Evolutionary conservation across 2,113 vertebrate species (phyloP).

Genomic region (Tamias sibiricus): DNA sequence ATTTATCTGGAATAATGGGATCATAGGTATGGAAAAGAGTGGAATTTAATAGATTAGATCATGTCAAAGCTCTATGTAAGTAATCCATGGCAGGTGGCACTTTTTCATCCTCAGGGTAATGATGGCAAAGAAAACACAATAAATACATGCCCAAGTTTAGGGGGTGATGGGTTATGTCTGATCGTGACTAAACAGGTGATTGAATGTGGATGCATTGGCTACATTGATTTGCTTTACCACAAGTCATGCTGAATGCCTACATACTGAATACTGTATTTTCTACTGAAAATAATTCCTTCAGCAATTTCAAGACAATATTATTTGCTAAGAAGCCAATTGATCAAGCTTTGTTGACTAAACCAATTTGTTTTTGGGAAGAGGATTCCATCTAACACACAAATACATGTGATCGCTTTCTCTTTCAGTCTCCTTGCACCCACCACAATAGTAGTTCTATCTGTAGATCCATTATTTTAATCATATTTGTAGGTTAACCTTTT

Average conservation of each 20-base stretch:
- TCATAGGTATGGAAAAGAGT: not conserved
- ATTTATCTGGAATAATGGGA: not conserved
- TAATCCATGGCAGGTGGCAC: not conserved
- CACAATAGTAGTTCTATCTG: not conserved
- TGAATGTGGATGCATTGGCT: too few species aligned
- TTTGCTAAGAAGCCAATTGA: not conserved
- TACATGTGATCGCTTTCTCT: not conserved
- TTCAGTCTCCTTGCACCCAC: not conserved
- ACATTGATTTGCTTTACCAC: not conserved
- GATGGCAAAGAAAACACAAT: not conserved
- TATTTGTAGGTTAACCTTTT: not conserved
- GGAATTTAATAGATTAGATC: not conserved
- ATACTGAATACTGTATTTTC: not conserved
- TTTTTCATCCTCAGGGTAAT: not conserved
- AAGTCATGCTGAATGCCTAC: not conserved
- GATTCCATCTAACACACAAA: not conserved
- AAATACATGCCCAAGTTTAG: not conserved
- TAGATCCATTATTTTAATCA: not conserved
- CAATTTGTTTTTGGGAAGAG: not conserved
- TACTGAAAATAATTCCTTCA: not conserved
- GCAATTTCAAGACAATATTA: not conserved
- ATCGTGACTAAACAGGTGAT: not conserved
- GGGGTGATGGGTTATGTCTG: accelerated
- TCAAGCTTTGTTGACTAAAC: not conserved
- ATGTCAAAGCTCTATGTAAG: not conserved